Evolutionary conservation across 2,888 invertebrate species (phyloP), one percentile per base, ranked within the genome.

Genomic region (Hirtodrosophila alboralis): DNA sequence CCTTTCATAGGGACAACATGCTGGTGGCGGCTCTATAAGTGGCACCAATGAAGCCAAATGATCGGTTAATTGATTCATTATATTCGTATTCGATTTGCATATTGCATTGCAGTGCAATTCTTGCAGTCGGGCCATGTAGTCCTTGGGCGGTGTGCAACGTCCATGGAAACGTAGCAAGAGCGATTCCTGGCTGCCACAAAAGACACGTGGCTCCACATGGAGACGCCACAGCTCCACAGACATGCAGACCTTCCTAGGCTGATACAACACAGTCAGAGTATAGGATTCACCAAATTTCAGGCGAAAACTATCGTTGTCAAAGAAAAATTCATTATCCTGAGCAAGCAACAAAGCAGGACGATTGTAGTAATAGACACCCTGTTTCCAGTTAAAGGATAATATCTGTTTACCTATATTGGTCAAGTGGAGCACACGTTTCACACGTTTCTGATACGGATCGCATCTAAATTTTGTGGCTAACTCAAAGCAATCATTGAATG

Each of bases 141-240:
- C 84, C 1, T 28, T 36, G 1, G 88, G 77, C 0, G 84, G 62
- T 0, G 53, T 59, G 48, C 88, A 89, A 4, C 44, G 48, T 1
- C 88, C 88, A 36, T 69, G 69, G 0, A 89, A 64, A 2, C 66
- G 73, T 23, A 89, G 16, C 10, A 62, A 45, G 1, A 88, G 44
- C 4, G 81, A 81, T 21, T 83, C 81, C 0, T 62, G 27, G 26
- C 62, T 67, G 3, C 66, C 63, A 30, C 76, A 76, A 31, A 88
- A 87, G 5, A 86, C 70, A 1, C 61, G 60, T 0, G 89, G 88
- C n/a, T 86, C 75, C 2, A 79, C 73, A 9, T 72, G 71, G 9
- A 88, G 57, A 4, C 71, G 40, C 88, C 89, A 88, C 27, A 84
- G 72, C 14, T 77, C 78, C 38, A 79, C 75, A 3, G 74, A 45